Evolutionary conservation across 2,888 invertebrate species (phyloP), one percentile per base, ranked within the genome.

Genomic region (Stegana nigrithorax): DNA sequence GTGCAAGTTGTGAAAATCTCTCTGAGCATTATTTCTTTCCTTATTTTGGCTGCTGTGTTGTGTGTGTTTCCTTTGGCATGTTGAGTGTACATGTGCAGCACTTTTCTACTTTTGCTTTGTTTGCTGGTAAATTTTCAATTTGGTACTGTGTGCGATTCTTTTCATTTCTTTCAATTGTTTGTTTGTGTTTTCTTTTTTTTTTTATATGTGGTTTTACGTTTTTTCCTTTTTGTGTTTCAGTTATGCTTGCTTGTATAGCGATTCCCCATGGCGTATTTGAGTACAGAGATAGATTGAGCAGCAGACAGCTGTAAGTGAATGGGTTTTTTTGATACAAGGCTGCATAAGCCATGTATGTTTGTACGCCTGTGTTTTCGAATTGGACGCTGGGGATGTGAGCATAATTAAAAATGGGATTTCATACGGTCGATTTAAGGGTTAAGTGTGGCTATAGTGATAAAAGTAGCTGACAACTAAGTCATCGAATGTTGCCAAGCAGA

Each of bases 181-280:
- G 10, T 32, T 23, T 47, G 14, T 14, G 23, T 1, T 23, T 23
- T n/a, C 42, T 25, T 32, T n/a, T 32, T 32, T 4, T 32, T 32
- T 32, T 2, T 23, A 23, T 25, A 12, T 25, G 47, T 47, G 10
- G 7, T 6, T 47, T n/a, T 8, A 27, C 21, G 26, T 51, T 6
- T 51, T 17, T 51, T 7, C 1, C 23, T 51, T 17, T 1, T 14
- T 51, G 26, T 50, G 12, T 26, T 10, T 50, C 29, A 10, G 29
- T 45, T 45, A n/a, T 45, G 23, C 23, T 12, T 45, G 19, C 23
- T 21, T 21, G 2, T n/a, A 23, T 10, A 2, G 12, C 10, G 51
- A 53, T 53, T 53, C 51, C 51, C 51, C 10, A 17, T 29, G 51
- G 51, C 29, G 51, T 53, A 53, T 53, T 53, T 53, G 32, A 53